These are phyloP conservation scores for Bos indicus DNA, from an alignment of 2,113 vertebrate species.

Conservation along the genomic window DNA sequence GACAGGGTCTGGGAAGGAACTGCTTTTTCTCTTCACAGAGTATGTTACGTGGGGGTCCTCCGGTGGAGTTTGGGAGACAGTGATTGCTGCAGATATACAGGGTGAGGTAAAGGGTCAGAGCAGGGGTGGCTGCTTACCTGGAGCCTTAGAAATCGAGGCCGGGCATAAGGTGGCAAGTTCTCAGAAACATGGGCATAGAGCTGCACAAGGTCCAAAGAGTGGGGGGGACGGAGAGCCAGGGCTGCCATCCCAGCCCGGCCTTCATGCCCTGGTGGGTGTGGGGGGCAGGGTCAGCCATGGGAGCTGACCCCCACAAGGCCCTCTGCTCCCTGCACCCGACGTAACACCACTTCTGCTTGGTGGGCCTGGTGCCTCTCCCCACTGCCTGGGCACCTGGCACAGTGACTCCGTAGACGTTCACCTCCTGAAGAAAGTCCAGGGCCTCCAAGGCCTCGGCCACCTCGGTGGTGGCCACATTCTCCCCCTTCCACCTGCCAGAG, in stretches of 20 bases:
- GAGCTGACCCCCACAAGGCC: neutral
- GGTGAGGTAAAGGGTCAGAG: constrained; percentile 43
- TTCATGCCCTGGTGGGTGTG: constrained; percentile 82
- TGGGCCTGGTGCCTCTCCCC: neutral
- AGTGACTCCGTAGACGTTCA: constrained; percentile 87
- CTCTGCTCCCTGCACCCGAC: neutral
- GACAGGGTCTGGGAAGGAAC: neutral
- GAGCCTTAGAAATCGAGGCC: constrained; percentile 73
- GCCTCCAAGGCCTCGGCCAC: constrained; percentile 85
- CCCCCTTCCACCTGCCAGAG: constrained; percentile 90
- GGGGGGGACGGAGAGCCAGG: constrained; percentile 79
- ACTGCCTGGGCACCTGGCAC: constrained; percentile 84
- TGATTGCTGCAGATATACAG: constrained; percentile 34
- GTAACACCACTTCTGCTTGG: neutral
- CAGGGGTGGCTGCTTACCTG: constrained; percentile 53
- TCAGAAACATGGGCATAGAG: constrained; percentile 79
- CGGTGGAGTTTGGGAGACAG: neutral
- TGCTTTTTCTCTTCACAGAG: neutral
- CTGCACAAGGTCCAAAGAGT: constrained; percentile 74
- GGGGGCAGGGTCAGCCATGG: neutral
- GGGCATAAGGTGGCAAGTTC: constrained; percentile 80
- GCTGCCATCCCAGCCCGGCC: constrained; percentile 90
- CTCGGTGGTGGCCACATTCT: constrained; percentile 93
- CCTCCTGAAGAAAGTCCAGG: constrained; percentile 87
- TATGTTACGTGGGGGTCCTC: accelerated